phyloP scores from a whole-genome alignment of 2,797 vertebrate species.

The Emydoidea blandingii region DNA sequence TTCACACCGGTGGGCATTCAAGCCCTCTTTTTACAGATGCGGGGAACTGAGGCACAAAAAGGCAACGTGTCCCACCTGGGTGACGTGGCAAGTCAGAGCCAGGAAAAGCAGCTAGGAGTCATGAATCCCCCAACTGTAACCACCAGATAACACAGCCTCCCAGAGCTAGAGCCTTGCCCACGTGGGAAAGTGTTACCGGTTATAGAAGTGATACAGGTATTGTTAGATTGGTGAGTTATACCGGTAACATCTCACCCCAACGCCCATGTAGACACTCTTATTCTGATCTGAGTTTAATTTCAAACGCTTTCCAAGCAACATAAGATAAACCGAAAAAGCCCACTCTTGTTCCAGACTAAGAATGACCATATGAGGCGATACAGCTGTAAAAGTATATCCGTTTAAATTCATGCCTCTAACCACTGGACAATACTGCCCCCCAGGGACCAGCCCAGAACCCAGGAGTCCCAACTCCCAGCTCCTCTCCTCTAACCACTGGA shows the following conservation, averaged over 20 bases:
- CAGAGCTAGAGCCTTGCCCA: background rate
- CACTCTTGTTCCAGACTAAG: background rate
- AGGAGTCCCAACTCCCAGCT: background rate
- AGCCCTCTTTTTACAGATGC: background rate
- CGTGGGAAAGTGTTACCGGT: accelerated
- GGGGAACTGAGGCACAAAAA: background rate
- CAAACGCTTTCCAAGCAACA: accelerated
- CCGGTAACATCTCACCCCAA: background rate
- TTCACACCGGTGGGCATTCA: background rate
- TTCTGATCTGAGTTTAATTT: accelerated
- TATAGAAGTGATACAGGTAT: accelerated
- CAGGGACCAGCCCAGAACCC: background rate
- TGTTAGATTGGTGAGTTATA: background rate
- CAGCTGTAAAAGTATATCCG: accelerated
- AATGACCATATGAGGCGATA: accelerated
- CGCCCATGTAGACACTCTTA: background rate
- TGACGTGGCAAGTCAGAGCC: background rate
- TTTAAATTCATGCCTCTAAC: background rate
- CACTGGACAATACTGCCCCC: accelerated
- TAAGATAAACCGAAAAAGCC: accelerated
- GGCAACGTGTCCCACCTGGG: no score
- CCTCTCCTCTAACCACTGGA: accelerated
- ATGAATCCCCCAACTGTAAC: background rate
- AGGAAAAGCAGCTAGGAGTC: background rate
- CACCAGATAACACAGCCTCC: background rate